These are phyloP conservation scores for Drosophila formosana DNA, from an alignment of 2,888 invertebrate species.

Conservation along the genomic window DNA sequence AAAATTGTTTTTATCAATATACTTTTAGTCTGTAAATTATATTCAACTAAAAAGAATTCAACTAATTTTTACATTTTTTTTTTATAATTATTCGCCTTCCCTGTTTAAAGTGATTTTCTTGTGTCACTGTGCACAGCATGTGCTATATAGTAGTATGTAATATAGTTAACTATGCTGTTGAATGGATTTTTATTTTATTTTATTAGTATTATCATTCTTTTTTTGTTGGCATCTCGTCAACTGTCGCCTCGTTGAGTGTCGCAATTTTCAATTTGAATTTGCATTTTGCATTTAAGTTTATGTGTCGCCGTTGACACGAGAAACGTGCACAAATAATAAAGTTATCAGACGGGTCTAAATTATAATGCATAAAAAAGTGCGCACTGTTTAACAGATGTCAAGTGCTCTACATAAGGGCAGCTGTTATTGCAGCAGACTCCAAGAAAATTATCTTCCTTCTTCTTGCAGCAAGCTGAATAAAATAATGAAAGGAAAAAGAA, in stretches of 20 bases:
- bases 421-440: not conserved
- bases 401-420: slow-evolving; percentile 7
- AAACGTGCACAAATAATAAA: slow-evolving; percentile 66
- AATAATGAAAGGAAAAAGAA: not conserved
- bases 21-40: too few species aligned
- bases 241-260: slow-evolving; percentile 56
- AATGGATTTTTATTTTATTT: slow-evolving; percentile 23
- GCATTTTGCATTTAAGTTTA: slow-evolving; percentile 66
- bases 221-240: slow-evolving; percentile 73
- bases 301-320: slow-evolving; percentile 51
- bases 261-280: slow-evolving; percentile 71
- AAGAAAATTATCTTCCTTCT: not conserved
- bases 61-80: not conserved
- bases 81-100: not conserved
- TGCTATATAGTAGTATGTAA: slow-evolving; percentile 8
- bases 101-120: not conserved
- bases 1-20: too few species aligned
- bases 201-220: slow-evolving; percentile 12
- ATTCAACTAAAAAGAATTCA: too few species aligned
- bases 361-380: slow-evolving; percentile 32
- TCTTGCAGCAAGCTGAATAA: too few species aligned
- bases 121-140: slow-evolving; percentile 24
- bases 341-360: slow-evolving; percentile 45
- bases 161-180: slow-evolving; percentile 25
- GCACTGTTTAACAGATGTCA: slow-evolving; percentile 25